Conservation (phyloP, 2,888 invertebrate species). For the Apantesis nais region DNA sequence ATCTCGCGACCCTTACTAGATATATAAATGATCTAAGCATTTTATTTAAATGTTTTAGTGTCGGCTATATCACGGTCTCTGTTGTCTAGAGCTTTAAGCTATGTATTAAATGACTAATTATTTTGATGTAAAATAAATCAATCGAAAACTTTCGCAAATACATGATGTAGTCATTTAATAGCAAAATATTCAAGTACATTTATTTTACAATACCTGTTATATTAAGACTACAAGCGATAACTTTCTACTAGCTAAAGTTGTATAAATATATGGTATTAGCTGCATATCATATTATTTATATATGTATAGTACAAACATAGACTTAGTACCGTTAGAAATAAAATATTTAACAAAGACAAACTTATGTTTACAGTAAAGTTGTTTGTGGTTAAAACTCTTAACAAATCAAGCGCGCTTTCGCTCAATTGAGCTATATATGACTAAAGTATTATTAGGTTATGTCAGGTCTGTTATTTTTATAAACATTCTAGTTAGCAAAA, state of each 20-base stretch:
- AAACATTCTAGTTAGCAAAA: not conserved
- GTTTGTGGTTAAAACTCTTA: no score
- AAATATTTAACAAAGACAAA: not conserved
- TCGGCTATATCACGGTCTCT: not conserved
- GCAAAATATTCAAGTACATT: conserved; percentile 35
- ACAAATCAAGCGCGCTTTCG: not conserved
- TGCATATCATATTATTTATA: not conserved
- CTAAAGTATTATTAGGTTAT: not conserved
- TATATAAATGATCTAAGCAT: not conserved
- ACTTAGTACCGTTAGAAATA: not conserved
- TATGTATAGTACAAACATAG: not conserved
- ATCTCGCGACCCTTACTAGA: not conserved
- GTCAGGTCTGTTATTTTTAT: not conserved
- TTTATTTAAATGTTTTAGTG: not conserved
- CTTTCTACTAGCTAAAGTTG: not conserved
- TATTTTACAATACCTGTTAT: conserved; percentile 28
- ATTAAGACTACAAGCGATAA: conserved; percentile 10
- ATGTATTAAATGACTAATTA: not conserved
- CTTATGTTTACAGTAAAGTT: not conserved
- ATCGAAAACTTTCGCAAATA: conserved; percentile 24
- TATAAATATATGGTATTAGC: not conserved
- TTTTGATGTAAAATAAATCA: conserved; percentile 43
- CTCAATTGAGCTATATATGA: not conserved
- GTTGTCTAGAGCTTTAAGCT: not conserved
- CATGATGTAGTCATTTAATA: conserved; percentile 11